Base-by-base conservation (phyloP, 2,797 vertebrate species). In the Premnoplex brunnescens region DNA sequence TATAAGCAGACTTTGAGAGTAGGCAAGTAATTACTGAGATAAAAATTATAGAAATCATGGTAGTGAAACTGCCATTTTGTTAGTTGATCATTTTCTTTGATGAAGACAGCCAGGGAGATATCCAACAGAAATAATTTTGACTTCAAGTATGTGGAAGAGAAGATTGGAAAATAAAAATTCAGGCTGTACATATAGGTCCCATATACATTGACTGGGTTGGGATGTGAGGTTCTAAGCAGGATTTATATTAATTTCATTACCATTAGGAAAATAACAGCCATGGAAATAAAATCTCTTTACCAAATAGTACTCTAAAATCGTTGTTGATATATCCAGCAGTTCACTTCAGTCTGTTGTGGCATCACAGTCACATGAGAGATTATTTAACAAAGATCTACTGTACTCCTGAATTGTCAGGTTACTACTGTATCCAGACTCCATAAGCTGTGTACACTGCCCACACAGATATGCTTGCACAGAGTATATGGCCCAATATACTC, bases 31-130 rank as follows among this genome's bases (percentile, higher is more conserved):
- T 71, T 84, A 86, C 18, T 23, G 41, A 94, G 63, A 85, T 81
- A 87, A 90, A 90, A 95, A 69, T 20, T 69, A 44, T 66, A 93
- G 73, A 86, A 82, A 76, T 59, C 52, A 79, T 19, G 8, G 4
- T 78, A 59, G 36, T 59, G 39, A 73, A 94, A 72, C n/a, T 75
- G 15, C 56, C 77, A 66, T 80, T 81, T 69, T 55, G 52, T 63
- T 91, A 80, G 7, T 4, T 56, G 32, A 73, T 56, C 85, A 18
- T 30, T 92, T 87, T 73, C n/a, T 78, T 92, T 83, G 48, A 85
- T 67, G 78, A 88, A 28, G 27, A 74, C 41, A 85, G 16, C 16
- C 34, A 76, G 39, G 21, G 12, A 89, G 34, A 64, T 55, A 89
- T 5, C 37, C 69, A n/a, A 56, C 4, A 0, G 44, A 91, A 93